Base-by-base conservation (phyloP, 2,797 vertebrate genomes). In the Agapornis canus region DNA sequence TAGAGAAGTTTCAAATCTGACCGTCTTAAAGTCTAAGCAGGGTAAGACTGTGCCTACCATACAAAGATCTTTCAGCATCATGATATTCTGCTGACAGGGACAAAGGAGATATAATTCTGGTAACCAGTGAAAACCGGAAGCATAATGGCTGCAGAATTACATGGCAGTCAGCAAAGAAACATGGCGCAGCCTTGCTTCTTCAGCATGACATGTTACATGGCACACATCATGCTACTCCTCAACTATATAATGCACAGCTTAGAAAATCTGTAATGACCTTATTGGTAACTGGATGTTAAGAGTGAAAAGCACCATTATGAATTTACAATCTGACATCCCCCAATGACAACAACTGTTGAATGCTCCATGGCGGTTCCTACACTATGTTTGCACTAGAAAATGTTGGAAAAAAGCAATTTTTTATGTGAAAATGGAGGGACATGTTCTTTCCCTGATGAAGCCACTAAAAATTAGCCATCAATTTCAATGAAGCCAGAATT, bases 281-380 rank as follows among this genome's bases (percentile, higher is more conserved):
- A 65, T n/a, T 60, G 63, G 75, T 57, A 66, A 69, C 31, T 13
- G 40, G 51, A 42, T 63, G 25, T 19, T 80, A 71, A 51, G 32
- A 65, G 32, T 56, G 40, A 79, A 90, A 89, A 73, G 21, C 37
- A 56, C 19, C n/a, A 56, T n/a, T 65, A 61, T 1, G 3, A 80
- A 71, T 52, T 66, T 12, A 60, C 21, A 42, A 11, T 70, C 42
- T 83, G 82, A 76, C 13, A 49, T n/a, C 7, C 11, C 8, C 9
- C 54, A 60, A 65, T 26, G 39, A 37, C 66, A 86, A 15, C 0
- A 1, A 29, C 47, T 68, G 49, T 56, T 72, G 59, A 59, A 69
- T 1, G 0, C 18, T 51, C 68, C 49, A 11, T 1, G 0, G 49
- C 52, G 32, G 37, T 25, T 66, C 32, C 32, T 3, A 9, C 20